Evolutionary conservation across 2,888 invertebrate species (phyloP).

Genomic region (Eristalinus aeneus): DNA sequence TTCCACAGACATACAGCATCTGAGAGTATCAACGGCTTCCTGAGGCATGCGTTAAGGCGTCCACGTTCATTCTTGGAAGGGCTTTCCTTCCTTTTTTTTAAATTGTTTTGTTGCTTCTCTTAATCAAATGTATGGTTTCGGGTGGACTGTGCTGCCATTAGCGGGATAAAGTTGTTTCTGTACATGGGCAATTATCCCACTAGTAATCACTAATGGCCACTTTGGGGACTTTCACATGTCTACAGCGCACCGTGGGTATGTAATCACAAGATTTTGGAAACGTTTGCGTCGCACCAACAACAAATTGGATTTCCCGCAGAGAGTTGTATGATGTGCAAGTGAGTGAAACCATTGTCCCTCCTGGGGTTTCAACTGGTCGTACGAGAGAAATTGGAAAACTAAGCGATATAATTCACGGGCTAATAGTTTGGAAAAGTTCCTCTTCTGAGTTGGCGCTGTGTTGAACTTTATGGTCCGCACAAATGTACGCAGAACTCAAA

Average conservation of each 20-base stretch:
- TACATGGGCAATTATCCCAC: background rate
- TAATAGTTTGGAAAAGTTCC: background rate
- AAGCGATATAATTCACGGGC: background rate
- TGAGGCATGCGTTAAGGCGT: conserved; percentile 17
- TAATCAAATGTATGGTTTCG: background rate
- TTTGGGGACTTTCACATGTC: background rate
- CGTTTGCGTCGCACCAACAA: background rate
- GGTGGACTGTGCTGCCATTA: background rate
- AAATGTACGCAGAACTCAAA: background rate
- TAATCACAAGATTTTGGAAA: background rate
- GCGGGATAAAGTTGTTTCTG: background rate
- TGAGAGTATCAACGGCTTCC: conserved; percentile 8
- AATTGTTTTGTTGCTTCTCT: conserved; percentile 9
- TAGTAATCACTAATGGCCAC: background rate
- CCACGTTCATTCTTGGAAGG: conserved; percentile 11
- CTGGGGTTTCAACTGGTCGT: background rate
- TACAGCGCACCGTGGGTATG: background rate
- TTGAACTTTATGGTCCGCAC: background rate
- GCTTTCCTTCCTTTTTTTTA: conserved; percentile 43
- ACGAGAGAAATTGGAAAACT: background rate
- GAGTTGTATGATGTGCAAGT: background rate
- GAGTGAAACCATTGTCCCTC: background rate
- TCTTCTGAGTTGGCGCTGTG: background rate
- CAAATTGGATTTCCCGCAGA: background rate
- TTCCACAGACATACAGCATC: background rate